Base-by-base conservation (phyloP, 2,888 invertebrate genomes). In the Dyspetes luteomarginatus region DNA sequence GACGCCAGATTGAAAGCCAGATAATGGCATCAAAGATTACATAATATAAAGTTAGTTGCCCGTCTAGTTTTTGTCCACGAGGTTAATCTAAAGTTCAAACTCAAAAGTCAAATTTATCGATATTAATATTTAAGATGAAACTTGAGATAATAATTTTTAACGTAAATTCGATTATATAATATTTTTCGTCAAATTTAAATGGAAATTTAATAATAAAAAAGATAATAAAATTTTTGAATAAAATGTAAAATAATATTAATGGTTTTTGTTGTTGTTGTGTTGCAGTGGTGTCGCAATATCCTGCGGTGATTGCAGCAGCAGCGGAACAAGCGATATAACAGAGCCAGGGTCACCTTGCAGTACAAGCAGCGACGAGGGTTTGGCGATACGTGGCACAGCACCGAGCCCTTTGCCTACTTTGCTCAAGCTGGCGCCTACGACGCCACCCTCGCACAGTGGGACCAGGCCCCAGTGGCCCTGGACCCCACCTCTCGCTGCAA, bases 341-440 rank as follows among this genome's bases (percentile, higher is more conserved):
- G 97, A 97, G 92, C 97, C 97, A 74, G 96, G 96, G 84, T 97
- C 97, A 78, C 97, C 97, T 87, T 96, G 95, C 93, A 97, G 96
- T 92, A 95, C 96, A 36, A 90, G 94, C 92, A 93, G 93, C 88
- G 93, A 93, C 90, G 94, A 94, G 85, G 94, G 94, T 36, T 86
- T 91, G 75, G 89, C 85, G 81, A 83, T 88, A 58, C 87, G 86
- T 28, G 89, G 88, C 56, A 78, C 82, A 19, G 85, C 89, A 62
- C 88, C 89, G 30, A 88, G 88, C 71, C 89, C 91, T 78, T 85
- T 89, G 79, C 90, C 88, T 77, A 85, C 88, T 75, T 84, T 84
- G 79, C 87, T 86, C 88, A 89, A 88, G 86, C 90, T 90, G 90
- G 90, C 91, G 87, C 85, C 84, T 50, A 82, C 83, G 50, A 85